A percentile compares a stretch with the other conserved stretches of the same genome.
These are phyloP conservation scores for Macropus fuliginosus DNA, from an alignment of 2,797 vertebrate genomes.

Conservation along the genomic window DNA sequence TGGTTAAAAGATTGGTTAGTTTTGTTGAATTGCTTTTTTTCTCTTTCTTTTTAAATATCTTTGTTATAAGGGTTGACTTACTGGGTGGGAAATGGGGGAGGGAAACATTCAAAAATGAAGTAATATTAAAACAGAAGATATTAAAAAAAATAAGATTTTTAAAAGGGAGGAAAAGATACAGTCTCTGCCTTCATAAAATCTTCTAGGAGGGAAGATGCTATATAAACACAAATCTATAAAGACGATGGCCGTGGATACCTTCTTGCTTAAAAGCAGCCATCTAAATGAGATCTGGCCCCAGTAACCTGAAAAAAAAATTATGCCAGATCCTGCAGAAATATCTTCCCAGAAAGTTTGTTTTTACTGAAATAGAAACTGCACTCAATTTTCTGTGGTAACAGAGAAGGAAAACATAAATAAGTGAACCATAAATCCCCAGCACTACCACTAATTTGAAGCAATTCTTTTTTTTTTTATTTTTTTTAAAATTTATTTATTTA, in stretches of 20 bases:
- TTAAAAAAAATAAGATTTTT: background rate
- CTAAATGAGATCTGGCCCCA: background rate
- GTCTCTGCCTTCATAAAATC: background rate
- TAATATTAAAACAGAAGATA: background rate
- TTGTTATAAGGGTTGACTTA: background rate
- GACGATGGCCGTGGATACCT: background rate
- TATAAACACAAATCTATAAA: background rate
- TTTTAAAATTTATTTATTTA: too few species aligned
- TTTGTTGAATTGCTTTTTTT: background rate
- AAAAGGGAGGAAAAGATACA: background rate
- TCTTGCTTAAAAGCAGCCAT: constrained; percentile 3
- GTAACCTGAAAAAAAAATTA: background rate
- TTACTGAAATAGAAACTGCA: background rate
- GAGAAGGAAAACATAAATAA: background rate
- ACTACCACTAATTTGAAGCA: background rate
- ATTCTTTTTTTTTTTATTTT: background rate
- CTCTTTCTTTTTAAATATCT: background rate
- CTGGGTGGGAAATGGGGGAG: background rate
- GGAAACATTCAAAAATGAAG: background rate
- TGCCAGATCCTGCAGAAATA: background rate
- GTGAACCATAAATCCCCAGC: background rate
- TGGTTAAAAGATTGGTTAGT: background rate
- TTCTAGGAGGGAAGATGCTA: background rate
- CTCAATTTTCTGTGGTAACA: background rate
- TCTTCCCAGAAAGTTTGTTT: background rate